Base-by-base conservation (phyloP, 2,888 invertebrate species). In the Steromphala cineraria region DNA sequence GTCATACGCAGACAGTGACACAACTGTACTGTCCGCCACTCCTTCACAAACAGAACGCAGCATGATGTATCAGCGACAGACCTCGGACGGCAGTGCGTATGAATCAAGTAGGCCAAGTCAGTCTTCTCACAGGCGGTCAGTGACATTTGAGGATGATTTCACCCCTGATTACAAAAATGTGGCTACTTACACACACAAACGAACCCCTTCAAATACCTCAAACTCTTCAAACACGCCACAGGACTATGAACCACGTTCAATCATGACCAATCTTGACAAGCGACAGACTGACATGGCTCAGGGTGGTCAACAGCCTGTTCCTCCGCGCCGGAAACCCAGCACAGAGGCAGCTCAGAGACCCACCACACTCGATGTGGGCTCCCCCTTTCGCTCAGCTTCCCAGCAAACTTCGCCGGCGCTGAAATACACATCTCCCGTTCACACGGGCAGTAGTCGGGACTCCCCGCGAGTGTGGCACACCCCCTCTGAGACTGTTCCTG, bases 151-250 rank as follows among this genome's bases (percentile, higher is more conserved):
- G 84, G 93, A 93, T 77, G 90, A 91, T 77, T 88, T 89, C 80
- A 86, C 86, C 80, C 88, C 88, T 21, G 82, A 81, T 67, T 85
- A 87, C 78, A 81, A 83, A 62, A 87, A 86, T 74, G 84, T 79
- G 46, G 80, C 82, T 55, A 79, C 83, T 78, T 89, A 89, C 83
- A 93, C 95, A 0, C 97, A 97, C 93, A 95, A 96, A 87, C 95
- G 97, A 80, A 96, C 97, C 0, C 96, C 96, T 0, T 96, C 97
- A 0, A 96, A 96, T 90, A 96, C 96, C 4, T 96, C 95, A 21
- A 95, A 95, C 88, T 94, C 87, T n/a, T 82, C 85, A 77, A 53
- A 76, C 40, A 53, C 76, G 53, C 76, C 76, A 76, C 76, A 36
- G 36, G 76, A 76, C 76, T 76, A 55, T 76, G 76, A 76, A 76